Evolutionary conservation across 2,113 vertebrate genomes (phyloP), one percentile per base, ranked within the genome.

Genomic region (Callospermophilus lateralis): DNA sequence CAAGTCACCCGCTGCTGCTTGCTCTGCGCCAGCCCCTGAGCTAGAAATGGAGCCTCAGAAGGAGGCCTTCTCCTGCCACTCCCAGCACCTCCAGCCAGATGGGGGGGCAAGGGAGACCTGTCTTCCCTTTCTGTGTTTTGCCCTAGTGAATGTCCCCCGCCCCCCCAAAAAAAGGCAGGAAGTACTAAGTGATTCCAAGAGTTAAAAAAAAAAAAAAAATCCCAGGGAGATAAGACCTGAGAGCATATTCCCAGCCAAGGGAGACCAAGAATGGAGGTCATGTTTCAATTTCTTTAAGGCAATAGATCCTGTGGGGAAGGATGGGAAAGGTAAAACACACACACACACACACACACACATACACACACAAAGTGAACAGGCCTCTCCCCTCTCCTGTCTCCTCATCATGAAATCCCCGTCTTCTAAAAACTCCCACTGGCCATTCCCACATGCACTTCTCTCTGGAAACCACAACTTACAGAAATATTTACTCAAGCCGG

Each of bases 41-140:
- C 89, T 96, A 10, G 79, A 45, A 77, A 24, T 12, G 51, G 45
- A 45, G n/a, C 55, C 42, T 19, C 20, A 9, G n/a, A 58, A 63
- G 65, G 45, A 39, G 61, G n/a, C 2, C 70, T 42, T 89, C 26
- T 72, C 30, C 76, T 39, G 0, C 8, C 7, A 22, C 22, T 34
- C 61, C 24, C n/a, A 19, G 39, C n/a, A 32, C 68, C 70, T 68
- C 22, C 34, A 65, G 68, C 53, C 86, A 84, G 32, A 72, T 51
- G 26, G 10, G 45, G 63, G 19, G 8, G 58, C 68, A 84, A 20
- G 17, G 70, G 73, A n/a, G 51, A 67, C 58, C 48, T 4, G 3
- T 51, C 78, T 85, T 72, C 73, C 91, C 80, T 58, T 79, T 68
- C 90, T 92, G 53, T 39, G 63, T 55, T 89, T 74, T n/a, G 26